Evolutionary conservation across 2,113 vertebrate genomes (phyloP).

Genomic region (Podiceps cristatus): DNA sequence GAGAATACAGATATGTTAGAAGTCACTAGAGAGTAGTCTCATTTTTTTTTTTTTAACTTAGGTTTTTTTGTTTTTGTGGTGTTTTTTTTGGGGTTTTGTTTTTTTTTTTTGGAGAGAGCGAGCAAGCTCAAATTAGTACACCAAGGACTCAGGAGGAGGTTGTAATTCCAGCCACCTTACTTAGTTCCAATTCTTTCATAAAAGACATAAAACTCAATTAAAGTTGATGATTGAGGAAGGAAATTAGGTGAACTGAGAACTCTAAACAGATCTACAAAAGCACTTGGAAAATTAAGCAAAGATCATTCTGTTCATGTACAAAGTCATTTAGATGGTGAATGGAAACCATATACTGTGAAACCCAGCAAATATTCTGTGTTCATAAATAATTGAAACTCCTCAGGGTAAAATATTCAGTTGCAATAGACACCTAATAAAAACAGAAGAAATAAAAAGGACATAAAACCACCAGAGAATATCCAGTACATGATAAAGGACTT

Average conservation of each 20-base stretch:
- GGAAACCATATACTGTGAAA: constrained; percentile 38
- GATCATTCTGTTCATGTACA: constrained; percentile 17
- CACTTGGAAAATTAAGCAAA: not conserved
- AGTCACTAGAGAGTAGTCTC: not conserved
- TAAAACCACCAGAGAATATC: not conserved
- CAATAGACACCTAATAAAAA: constrained; percentile 39
- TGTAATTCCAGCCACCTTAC: not conserved
- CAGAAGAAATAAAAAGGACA: not conserved
- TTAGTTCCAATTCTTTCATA: not conserved
- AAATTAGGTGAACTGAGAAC: not conserved
- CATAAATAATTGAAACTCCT: constrained; percentile 58
- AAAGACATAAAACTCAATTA: not conserved
- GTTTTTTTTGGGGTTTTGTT: not conserved
- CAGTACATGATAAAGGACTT: not conserved
- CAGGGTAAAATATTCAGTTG: constrained; percentile 28
- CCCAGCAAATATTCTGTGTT: constrained; percentile 10
- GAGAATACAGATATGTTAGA: not conserved
- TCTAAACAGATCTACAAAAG: not conserved
- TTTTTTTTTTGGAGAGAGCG: not conserved
- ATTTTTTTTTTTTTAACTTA: not conserved
- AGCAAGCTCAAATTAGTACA: not conserved
- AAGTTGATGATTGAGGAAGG: not conserved
- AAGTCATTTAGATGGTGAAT: constrained; percentile 39
- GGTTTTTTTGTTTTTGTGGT: not conserved
- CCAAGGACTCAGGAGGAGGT: not conserved